Base-by-base conservation (phyloP, 1,140 invertebrate genomes). In the Papilio glaucus region DNA sequence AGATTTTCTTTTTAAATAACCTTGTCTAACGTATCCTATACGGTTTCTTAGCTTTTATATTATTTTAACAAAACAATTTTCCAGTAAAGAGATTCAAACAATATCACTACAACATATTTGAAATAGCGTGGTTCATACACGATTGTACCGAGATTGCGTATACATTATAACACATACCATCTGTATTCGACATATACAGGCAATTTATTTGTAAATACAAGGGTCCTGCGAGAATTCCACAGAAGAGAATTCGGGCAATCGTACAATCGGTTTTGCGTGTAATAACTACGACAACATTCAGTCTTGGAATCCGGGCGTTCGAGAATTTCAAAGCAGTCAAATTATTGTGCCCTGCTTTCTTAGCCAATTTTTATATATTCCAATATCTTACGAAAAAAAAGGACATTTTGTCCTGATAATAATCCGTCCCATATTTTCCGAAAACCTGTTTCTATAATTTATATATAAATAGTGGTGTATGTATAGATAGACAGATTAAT, bases 171-270 rank as follows among this genome's bases (percentile, higher is more conserved):
- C 57, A 60, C 26, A 61, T 37, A 61, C 13, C 60, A 33, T 37
- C 8, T 39, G 7, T 39, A 39, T 65, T 65, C 33, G 15, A 65
- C 39, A 65, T 65, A 37, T 65, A 7, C 37, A 65, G 9, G 33
- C 62, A 65, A 65, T 65, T 65, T 65, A 65, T 37, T 65, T 38
- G 62, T 21, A 65, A 65, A 65, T 65, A 39, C 62, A 21, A 65
- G 37, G 62, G 62, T 65, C 62, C 33, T 65, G n/a, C 9, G 62
- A 37, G 62, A 24, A 65, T 65, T 39, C 33, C 62, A 39, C 15
- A 39, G 18, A 65, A 65, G 37, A 65, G 29, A 65, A 65, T 38
- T 37, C 62, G 33, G 37, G 37, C 62, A 65, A 65, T 65, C 33
- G 33, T 21, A 37, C 62, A 38, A 65, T 65, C 39, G 62, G 62